Evolutionary conservation across 2,797 vertebrate species (phyloP), one percentile per base, ranked within the genome.

Genomic region (Brotula barbata): DNA sequence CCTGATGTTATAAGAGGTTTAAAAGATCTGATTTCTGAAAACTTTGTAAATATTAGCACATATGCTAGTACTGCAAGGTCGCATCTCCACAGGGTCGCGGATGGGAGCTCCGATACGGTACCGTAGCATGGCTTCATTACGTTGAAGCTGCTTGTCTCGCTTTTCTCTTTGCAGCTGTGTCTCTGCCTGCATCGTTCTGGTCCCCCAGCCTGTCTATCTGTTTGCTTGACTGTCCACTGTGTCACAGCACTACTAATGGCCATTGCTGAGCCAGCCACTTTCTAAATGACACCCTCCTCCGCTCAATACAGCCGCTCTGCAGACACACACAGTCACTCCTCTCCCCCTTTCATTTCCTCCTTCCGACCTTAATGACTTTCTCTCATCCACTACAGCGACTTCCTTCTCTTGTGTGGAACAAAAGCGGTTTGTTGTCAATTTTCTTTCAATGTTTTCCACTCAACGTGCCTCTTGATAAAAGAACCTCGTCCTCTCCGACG

Each of bases 191-290:
- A 56, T 86, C 71, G 16, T 52, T 67, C 61, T 25, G 39, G 48
- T 63, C 69, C 71, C 59, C 73, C 70, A 17, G 43, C 65, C 72
- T 56, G 75, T 78, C 65, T 75, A 37, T 80, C 77, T 80, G 71
- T 79, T 75, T 81, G 64, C 68, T 64, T 73, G 81, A 80, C 60
- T 77, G 73, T 86, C 80, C 84, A 85, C 80, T 80, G 87, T 85
- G 85, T 89, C 87, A 87, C 85, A 78, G 78, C 62, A 63, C 85
- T 88, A 64, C 87, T 87, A 87, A 87, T 89, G 86, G 87, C 86
- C 87, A 81, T 66, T 88, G 87, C 88, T 89, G 88, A 89, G 88
- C 85, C 84, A 89, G 84, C 82, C 84, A 81, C 84, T 89, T 89
- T 88, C 85, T 81, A 89, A 89, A 89, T 85, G 84, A 88, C 88